Evolutionary conservation across 1,140 invertebrate genomes (phyloP).

Genomic region (Drosophila pectinifera): DNA sequence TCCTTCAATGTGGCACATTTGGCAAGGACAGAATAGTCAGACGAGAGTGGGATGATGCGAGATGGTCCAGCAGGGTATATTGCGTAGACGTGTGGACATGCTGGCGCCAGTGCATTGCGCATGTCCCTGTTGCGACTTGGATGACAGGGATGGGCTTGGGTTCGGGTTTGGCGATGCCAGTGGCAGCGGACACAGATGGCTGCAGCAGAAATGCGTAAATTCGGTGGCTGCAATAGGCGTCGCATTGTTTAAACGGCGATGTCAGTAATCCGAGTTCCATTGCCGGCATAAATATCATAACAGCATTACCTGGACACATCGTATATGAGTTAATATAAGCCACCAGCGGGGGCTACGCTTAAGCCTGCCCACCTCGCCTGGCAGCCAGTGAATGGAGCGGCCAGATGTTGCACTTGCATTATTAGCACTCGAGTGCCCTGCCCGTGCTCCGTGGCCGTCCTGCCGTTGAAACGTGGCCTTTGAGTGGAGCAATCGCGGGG

Average conservation of each 20-base stretch:
- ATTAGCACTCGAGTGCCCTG: neutral
- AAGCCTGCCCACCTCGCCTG: constrained; percentile 1
- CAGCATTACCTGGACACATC: neutral
- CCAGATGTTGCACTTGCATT: constrained; percentile 7
- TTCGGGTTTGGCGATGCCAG: constrained; percentile 1
- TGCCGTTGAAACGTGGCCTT: constrained; percentile 1
- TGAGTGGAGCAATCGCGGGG: constrained; percentile 6
- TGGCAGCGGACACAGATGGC: constrained; percentile 47
- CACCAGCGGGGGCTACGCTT: neutral
- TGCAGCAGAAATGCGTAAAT: constrained; percentile 50
- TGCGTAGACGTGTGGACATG: constrained; percentile 32
- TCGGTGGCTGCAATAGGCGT: constrained; percentile 52
- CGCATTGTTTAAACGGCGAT: constrained; percentile 9
- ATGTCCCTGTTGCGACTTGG: constrained; percentile 19
- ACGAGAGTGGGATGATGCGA: constrained; percentile 21
- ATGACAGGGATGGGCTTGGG: constrained; percentile 10
- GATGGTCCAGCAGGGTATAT: constrained; percentile 25
- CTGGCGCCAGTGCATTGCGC: constrained; percentile 50
- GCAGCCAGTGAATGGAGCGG: neutral
- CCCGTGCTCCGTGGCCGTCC: neutral
- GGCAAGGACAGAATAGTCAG: constrained; percentile 21
- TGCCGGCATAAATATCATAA: neutral
- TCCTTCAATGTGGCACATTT: constrained; percentile 43
- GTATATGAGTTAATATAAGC: neutral
- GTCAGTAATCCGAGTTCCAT: constrained; percentile 5